Percentiles rank a stretch among this genome's conserved stretches.
Evolutionary conservation across 2,113 vertebrate species (phyloP).

Genomic region (Pterocles gutturalis): DNA sequence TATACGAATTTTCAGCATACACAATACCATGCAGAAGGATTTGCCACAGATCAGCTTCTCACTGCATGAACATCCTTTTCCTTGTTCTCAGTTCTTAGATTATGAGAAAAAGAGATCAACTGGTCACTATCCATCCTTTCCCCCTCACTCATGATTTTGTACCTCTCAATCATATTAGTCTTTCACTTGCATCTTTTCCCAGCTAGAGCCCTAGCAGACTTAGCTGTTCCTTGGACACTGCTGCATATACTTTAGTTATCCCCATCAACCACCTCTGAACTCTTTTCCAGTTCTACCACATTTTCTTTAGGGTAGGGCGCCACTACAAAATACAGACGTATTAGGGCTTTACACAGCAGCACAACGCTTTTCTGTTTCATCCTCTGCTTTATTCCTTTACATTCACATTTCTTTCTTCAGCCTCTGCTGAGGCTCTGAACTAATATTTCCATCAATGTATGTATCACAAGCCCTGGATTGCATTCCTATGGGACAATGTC

Average conservation of each 20-base stretch:
- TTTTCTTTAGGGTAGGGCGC: not conserved
- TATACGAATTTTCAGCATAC: not conserved
- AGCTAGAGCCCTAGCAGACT: not conserved
- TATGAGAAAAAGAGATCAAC: not conserved
- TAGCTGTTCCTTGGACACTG: not conserved
- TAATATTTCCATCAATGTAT: not conserved
- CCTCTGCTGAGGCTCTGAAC: not conserved
- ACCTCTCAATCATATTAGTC: not conserved
- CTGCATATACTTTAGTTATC: not conserved
- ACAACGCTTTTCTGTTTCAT: not conserved
- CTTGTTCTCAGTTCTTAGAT: not conserved
- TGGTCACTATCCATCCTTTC: not conserved
- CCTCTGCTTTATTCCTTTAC: not conserved
- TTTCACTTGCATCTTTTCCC: not conserved
- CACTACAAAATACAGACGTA: not conserved
- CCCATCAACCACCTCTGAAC: not conserved
- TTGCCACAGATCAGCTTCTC: not conserved
- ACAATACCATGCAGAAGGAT: not conserved
- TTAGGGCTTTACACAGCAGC: not conserved
- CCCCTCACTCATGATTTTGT: not conserved
- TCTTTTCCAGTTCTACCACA: not conserved
- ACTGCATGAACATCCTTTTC: not conserved
- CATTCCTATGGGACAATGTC: not conserved
- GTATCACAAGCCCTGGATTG: accelerated
- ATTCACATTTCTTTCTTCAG: not conserved